A percentile compares a stretch with the other conserved stretches of the same genome.
Evolutionary conservation across 2,888 invertebrate species (phyloP).

Genomic region (Shargacucullia verbasci): DNA sequence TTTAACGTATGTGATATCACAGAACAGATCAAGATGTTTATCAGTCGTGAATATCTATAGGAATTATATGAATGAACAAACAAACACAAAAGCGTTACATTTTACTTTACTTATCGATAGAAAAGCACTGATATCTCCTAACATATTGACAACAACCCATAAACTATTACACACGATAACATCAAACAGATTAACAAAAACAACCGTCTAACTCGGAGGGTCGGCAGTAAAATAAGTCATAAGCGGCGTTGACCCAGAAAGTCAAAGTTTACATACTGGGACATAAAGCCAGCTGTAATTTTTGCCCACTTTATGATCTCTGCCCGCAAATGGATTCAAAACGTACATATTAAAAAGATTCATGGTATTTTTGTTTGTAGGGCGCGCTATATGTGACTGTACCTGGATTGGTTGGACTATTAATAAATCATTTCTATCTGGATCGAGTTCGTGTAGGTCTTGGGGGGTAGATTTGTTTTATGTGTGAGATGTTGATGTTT

Average conservation of each 20-base stretch:
- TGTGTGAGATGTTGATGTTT: no score
- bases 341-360: conserved; percentile 4
- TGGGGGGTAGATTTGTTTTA: no score
- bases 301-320: conserved; percentile 24
- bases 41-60: no score
- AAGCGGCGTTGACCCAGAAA: conserved; percentile 47
- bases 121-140: no score
- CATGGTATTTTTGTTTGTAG: conserved; percentile 10
- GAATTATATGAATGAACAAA: no score
- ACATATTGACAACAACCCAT: conserved; percentile 2
- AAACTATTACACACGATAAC: conserved; percentile 16
- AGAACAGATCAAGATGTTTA: no score
- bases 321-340: conserved; percentile 16
- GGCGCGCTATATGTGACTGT: background rate
- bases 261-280: conserved; percentile 40
- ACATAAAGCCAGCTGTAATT: conserved; percentile 23
- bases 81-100: no score
- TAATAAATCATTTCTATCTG: background rate
- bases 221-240: conserved; percentile 44
- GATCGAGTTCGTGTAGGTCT: background rate
- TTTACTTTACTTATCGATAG: no score
- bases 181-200: conserved; percentile 5
- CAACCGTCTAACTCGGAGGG: conserved; percentile 14
- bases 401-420: background rate
- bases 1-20: no score